These are phyloP conservation scores for Anthophora plumipes DNA, from an alignment of 2,888 invertebrate species.

Conservation along the genomic window DNA sequence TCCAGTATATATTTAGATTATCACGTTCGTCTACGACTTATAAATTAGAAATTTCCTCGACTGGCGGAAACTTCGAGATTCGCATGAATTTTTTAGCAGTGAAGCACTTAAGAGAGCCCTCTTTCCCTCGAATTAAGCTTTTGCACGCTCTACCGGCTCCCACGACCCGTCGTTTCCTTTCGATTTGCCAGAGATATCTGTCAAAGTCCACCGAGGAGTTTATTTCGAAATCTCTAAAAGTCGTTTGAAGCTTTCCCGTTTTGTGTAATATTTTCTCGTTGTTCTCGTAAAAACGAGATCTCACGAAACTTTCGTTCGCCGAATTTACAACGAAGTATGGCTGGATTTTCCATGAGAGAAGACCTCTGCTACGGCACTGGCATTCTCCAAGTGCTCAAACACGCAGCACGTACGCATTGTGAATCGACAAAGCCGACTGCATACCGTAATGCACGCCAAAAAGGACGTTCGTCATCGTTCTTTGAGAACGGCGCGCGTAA, in stretches of 20 bases:
- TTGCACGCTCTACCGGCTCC: not conserved
- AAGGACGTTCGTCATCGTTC: slow-evolving; percentile 44
- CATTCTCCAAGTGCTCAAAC: slow-evolving; percentile 4
- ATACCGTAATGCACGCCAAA: slow-evolving; percentile 49
- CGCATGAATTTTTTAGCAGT: slow-evolving; percentile 10
- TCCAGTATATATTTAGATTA: no score
- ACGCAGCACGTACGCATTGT: slow-evolving; percentile 51
- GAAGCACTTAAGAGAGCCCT: not conserved
- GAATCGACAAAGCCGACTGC: slow-evolving; percentile 48
- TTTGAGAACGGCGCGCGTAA: slow-evolving; percentile 40
- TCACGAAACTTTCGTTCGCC: not conserved
- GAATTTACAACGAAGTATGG: not conserved
- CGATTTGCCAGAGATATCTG: not conserved
- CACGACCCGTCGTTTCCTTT: not conserved
- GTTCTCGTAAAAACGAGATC: not conserved
- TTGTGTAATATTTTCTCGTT: not conserved
- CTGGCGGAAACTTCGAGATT: not conserved
- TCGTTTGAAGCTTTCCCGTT: not conserved
- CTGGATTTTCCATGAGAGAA: slow-evolving; percentile 8
- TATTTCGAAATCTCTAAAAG: not conserved
- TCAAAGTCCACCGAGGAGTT: no score
- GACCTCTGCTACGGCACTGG: slow-evolving; percentile 8
- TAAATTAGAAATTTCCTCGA: not conserved
- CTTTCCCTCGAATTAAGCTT: slow-evolving; percentile 4
- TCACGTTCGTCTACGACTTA: not conserved